Evolutionary conservation across 2,888 invertebrate genomes (phyloP).

Genomic region (Spodoptera exigua): DNA sequence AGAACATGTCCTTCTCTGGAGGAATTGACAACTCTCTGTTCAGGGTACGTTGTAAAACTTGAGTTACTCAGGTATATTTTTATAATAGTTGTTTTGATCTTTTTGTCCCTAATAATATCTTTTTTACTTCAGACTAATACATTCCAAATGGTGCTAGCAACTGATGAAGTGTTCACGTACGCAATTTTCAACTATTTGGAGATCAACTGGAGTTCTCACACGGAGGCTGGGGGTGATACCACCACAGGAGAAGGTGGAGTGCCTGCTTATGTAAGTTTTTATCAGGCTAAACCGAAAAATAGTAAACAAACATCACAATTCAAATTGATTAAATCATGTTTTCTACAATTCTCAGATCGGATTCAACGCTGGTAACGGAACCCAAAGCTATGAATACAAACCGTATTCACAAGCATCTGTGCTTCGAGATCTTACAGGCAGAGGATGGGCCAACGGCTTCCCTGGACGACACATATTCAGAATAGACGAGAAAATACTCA

Average conservation of each 20-base stretch:
- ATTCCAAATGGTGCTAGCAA: slow-evolving; percentile 97
- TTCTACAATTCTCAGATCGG: slow-evolving; percentile 91
- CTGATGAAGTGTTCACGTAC: slow-evolving; percentile 98
- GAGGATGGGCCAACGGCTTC: slow-evolving; percentile 96
- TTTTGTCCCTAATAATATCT: neutral
- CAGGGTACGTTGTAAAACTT: slow-evolving; percentile 84
- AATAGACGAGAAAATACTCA: slow-evolving; percentile 97
- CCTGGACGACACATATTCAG: slow-evolving; percentile 98
- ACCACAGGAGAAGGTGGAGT: slow-evolving; percentile 95
- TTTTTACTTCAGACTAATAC: slow-evolving; percentile 94
- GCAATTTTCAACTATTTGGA: slow-evolving; percentile 98
- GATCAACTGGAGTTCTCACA: slow-evolving; percentile 97
- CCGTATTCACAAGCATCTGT: slow-evolving; percentile 97
- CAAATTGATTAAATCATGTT: too few relatives aligned
- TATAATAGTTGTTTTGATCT: too few relatives aligned
- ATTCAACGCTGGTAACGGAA: slow-evolving; percentile 98
- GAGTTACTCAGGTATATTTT: too few relatives aligned
- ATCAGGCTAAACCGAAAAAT: too few relatives aligned
- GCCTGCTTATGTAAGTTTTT: slow-evolving; percentile 94
- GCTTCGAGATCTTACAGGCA: slow-evolving; percentile 94
- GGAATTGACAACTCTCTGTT: slow-evolving; percentile 94
- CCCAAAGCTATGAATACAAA: slow-evolving; percentile 95
- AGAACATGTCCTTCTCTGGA: slow-evolving; percentile 97
- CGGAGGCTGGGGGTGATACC: slow-evolving; percentile 97
- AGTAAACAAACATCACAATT: too few relatives aligned